Conservation (phyloP, 1,140 invertebrate species). For the Arion vulgaris region DNA sequence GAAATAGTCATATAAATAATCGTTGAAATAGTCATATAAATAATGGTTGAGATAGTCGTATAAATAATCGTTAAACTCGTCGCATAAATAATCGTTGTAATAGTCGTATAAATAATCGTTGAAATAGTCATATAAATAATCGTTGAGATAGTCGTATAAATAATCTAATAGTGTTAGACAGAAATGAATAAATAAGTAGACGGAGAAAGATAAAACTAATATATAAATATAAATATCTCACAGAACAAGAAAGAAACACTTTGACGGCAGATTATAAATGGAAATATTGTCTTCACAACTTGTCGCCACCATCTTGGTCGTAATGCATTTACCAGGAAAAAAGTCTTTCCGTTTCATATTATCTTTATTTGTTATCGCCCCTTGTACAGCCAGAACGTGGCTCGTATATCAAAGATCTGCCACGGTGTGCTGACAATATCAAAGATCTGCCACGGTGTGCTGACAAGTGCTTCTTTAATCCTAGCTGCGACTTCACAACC, state of each 20-base stretch:
- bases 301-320: background rate
- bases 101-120: too few species aligned
- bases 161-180: too few species aligned
- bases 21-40: too few species aligned
- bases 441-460: background rate
- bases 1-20: too few species aligned
- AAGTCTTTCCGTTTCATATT: slow-evolving; percentile 11
- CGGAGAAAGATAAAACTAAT: too few species aligned
- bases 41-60: too few species aligned
- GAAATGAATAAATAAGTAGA: too few species aligned
- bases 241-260: background rate
- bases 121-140: too few species aligned
- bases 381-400: background rate
- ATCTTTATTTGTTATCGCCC: background rate
- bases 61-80: too few species aligned
- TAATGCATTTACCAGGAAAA: background rate
- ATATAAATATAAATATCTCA: too few species aligned
- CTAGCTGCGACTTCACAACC: background rate
- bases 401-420: slow-evolving; percentile 14
- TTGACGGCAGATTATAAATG: background rate
- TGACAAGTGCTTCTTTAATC: slow-evolving; percentile 1
- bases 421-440: background rate
- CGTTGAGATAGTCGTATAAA: too few species aligned
- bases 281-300: background rate
- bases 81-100: too few species aligned